These are phyloP conservation scores for Paradoxurus hermaphroditus DNA, from an alignment of 2,113 vertebrate genomes.

Conservation along the genomic window DNA sequence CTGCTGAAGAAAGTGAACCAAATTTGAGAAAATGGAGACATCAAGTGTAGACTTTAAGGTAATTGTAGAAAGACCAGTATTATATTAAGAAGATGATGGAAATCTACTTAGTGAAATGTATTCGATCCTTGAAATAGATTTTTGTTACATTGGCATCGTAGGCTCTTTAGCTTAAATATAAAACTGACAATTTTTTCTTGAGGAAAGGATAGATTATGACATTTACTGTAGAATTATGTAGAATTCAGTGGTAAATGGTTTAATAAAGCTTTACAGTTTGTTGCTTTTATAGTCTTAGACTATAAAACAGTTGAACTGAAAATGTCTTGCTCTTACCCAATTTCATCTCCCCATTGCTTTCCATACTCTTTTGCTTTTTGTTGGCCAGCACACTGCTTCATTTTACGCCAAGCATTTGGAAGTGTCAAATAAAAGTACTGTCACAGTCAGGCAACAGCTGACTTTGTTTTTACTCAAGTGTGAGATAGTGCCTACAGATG, in stretches of 20 bases:
- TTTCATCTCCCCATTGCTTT: background rate
- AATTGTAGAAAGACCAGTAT: background rate
- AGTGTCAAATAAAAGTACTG: slow-evolving; percentile 49
- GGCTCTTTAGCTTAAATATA: background rate
- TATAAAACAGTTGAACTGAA: slow-evolving; percentile 30
- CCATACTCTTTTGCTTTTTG: slow-evolving; percentile 27
- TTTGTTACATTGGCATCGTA: background rate
- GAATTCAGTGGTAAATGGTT: background rate
- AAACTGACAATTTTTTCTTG: background rate
- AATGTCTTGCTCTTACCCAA: slow-evolving; percentile 30
- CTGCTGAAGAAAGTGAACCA: background rate
- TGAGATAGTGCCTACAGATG: slow-evolving; percentile 9
- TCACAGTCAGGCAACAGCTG: background rate
- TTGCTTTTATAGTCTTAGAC: slow-evolving; percentile 43
- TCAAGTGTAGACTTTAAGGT: background rate
- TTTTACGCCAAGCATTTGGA: slow-evolving; percentile 52
- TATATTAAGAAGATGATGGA: background rate
- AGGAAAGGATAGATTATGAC: background rate
- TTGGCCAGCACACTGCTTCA: slow-evolving; percentile 16
- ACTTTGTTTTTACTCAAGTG: slow-evolving; percentile 41
- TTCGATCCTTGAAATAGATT: slow-evolving; percentile 7
- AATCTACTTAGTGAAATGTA: slow-evolving; percentile 23
- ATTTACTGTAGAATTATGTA: background rate
- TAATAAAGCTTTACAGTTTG: slow-evolving; percentile 22
- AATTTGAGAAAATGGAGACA: background rate